These are phyloP conservation scores for Coccyzus lansbergi DNA, from an alignment of 2,797 vertebrate species.

Conservation along the genomic window DNA sequence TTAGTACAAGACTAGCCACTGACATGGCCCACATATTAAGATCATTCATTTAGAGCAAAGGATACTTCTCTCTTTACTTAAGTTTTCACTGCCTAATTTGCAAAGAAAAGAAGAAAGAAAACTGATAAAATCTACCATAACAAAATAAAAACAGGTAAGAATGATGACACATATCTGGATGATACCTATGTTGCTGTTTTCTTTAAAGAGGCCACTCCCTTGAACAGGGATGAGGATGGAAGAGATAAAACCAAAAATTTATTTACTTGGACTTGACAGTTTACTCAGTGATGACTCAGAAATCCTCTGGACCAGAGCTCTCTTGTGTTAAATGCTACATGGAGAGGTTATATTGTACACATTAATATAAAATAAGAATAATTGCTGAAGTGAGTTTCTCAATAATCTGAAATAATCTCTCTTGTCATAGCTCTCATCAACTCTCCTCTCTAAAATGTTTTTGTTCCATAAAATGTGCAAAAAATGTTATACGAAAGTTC, in stretches of 20 bases:
- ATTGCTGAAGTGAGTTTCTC: background rate
- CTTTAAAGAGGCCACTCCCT: background rate
- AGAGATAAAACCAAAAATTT: background rate
- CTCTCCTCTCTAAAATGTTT: background rate
- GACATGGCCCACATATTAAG: background rate
- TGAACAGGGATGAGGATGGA: background rate
- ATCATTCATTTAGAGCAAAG: background rate
- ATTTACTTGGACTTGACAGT: background rate
- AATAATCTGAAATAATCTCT: background rate
- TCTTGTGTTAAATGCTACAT: background rate
- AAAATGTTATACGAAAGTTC: background rate
- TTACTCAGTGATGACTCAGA: background rate
- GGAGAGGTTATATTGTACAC: background rate
- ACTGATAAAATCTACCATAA: background rate
- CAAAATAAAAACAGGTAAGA: background rate
- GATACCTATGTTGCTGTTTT: background rate
- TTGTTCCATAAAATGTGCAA: background rate
- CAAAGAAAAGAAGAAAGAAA: background rate
- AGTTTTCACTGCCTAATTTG: background rate
- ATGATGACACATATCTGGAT: background rate
- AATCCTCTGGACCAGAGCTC: background rate
- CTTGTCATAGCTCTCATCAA: background rate
- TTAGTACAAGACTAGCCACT: background rate
- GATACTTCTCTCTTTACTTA: background rate
- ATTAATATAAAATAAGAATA: background rate